Evolutionary conservation across 2,888 invertebrate species (phyloP).

Genomic region (Mythimna ferrago): DNA sequence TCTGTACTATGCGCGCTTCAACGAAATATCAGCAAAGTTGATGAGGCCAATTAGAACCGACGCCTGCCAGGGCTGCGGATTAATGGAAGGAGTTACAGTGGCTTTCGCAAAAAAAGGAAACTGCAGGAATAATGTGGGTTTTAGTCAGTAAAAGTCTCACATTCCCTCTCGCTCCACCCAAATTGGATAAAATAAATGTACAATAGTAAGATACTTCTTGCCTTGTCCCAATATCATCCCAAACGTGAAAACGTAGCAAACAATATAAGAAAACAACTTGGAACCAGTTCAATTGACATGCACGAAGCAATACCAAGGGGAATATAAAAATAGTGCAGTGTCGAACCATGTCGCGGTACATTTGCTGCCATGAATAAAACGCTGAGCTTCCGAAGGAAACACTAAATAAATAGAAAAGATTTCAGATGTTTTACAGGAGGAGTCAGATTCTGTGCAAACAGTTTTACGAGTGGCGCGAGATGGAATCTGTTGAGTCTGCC

Average conservation of each 20-base stretch:
- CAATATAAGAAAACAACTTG: not conserved
- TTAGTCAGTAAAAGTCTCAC: too few relatives aligned
- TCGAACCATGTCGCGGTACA: not conserved
- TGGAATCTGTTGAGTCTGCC: constrained; percentile 24
- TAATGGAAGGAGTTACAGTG: too few relatives aligned
- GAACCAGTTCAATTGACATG: constrained; percentile 14
- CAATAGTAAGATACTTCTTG: too few relatives aligned
- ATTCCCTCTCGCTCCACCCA: too few relatives aligned
- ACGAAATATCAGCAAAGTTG: too few relatives aligned
- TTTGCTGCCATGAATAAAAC: constrained; percentile 34
- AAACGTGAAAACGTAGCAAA: not conserved
- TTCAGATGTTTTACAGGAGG: constrained; percentile 8
- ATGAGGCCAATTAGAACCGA: too few relatives aligned
- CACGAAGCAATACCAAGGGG: not conserved
- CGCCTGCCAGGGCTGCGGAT: too few relatives aligned
- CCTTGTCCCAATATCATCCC: not conserved
- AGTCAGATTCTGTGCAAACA: constrained; percentile 14
- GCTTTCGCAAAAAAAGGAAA: too few relatives aligned
- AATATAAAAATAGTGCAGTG: constrained; percentile 14
- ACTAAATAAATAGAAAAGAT: constrained; percentile 33
- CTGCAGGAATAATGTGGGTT: too few relatives aligned
- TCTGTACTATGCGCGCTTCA: too few relatives aligned
- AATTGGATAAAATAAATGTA: too few relatives aligned
- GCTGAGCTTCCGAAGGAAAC: not conserved
- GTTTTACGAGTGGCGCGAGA: constrained; percentile 30